These are phyloP conservation scores for Anthrax anthrax DNA, from an alignment of 2,888 invertebrate genomes.

Conservation along the genomic window DNA sequence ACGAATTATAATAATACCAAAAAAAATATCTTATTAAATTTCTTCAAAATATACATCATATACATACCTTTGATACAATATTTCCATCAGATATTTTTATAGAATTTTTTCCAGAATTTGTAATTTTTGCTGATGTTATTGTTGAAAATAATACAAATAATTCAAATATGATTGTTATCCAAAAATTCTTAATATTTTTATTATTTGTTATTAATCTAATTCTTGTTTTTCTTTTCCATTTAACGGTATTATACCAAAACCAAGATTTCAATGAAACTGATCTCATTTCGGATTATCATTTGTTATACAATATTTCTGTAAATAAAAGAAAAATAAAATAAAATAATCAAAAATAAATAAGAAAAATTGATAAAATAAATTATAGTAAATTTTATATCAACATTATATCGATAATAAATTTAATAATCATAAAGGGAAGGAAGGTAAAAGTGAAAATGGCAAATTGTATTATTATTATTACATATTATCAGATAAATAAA, in stretches of 20 bases:
- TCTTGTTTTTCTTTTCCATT: constrained; percentile 5
- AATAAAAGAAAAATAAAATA: not conserved
- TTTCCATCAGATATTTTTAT: constrained; percentile 30
- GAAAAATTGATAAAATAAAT: not conserved
- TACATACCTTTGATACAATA: constrained; percentile 26
- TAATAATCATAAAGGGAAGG: no score
- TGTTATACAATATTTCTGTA: constrained; percentile 12
- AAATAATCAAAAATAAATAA: not conserved
- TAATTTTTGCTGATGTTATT: constrained; percentile 7
- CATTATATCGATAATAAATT: no score
- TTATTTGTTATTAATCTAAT: not conserved
- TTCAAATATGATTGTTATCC: not conserved
- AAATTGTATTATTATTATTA: no score
- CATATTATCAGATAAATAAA: no score
- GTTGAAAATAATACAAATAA: not conserved
- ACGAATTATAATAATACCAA: no score
- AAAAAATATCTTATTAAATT: no score
- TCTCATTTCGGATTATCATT: constrained; percentile 33
- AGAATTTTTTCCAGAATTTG: constrained; percentile 16
- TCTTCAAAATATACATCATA: not conserved
- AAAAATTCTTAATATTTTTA: not conserved
- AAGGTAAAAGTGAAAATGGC: no score
- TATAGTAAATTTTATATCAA: no score
- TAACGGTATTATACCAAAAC: constrained; percentile 15
- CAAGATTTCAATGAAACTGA: constrained; percentile 27